A percentile compares a stretch with the other conserved stretches of the same genome.
These are phyloP conservation scores for Cloeon dipterum DNA, from an alignment of 2,888 invertebrate genomes.

Conservation along the genomic window DNA sequence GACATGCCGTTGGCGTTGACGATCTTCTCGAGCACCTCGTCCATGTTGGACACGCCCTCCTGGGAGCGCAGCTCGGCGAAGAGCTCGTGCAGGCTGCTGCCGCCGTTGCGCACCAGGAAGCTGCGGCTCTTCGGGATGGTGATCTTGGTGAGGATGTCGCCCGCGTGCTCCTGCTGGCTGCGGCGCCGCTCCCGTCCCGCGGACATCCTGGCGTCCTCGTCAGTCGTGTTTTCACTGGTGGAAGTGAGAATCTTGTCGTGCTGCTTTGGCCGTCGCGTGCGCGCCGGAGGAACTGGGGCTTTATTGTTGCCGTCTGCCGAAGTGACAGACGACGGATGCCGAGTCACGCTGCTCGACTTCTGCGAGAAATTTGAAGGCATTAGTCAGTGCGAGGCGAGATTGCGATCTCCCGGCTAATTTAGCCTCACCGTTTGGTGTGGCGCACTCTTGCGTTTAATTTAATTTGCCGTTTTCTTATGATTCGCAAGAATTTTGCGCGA, in stretches of 20 bases:
- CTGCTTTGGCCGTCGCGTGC: conserved; percentile 20
- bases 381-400: too few species aligned
- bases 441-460: too few species aligned
- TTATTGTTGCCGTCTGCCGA: too few species aligned
- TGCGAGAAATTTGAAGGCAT: too few species aligned
- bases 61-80: conserved; percentile 72
- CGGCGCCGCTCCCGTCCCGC: background rate
- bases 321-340: too few species aligned
- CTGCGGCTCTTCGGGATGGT: conserved; percentile 69
- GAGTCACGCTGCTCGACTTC: too few species aligned
- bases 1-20: conserved; percentile 85
- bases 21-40: conserved; percentile 69
- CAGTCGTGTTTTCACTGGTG: background rate
- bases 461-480: too few species aligned
- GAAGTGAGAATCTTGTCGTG: too few species aligned
- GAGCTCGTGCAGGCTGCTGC: conserved; percentile 67
- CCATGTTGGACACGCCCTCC: conserved; percentile 69
- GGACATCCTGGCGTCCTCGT: background rate
- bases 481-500: too few species aligned
- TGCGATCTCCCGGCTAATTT: too few species aligned
- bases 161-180: conserved; percentile 14
- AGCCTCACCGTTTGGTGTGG: too few species aligned
- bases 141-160: conserved; percentile 65
- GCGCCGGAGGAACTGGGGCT: conserved; percentile 17
- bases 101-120: conserved; percentile 38